Percentiles rank a stretch among this genome's conserved stretches.
These are phyloP conservation scores for Zaprionus davidi DNA, from an alignment of 1,140 invertebrate species.

Conservation along the genomic window DNA sequence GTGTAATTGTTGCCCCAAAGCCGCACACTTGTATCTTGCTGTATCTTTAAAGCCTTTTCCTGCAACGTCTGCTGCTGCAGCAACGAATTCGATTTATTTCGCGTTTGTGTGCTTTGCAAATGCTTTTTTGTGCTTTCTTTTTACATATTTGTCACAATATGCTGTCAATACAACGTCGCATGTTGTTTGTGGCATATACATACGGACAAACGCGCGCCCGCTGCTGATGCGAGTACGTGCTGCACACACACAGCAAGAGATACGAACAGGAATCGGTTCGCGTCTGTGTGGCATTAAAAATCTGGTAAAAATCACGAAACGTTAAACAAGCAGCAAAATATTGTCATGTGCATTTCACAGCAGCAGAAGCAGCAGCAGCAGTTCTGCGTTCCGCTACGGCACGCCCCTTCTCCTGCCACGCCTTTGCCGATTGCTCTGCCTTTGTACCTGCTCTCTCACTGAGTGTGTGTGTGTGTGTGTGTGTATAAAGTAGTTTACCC, in stretches of 20 bases:
- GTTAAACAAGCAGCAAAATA: constrained; percentile 81
- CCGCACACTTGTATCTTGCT: constrained; percentile 1
- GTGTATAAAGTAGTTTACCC: constrained; percentile 72
- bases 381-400: neutral
- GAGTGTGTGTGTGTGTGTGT: neutral
- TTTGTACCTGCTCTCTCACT: constrained; percentile 24
- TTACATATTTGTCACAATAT: constrained; percentile 82
- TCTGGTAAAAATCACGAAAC: constrained; percentile 81
- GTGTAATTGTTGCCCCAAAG: constrained; percentile 34
- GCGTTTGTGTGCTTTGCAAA: constrained; percentile 34
- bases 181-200: constrained; percentile 67
- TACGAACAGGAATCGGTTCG: constrained; percentile 31
- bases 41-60: constrained; percentile 29
- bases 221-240: constrained; percentile 52
- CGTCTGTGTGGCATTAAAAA: constrained; percentile 71
- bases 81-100: constrained; percentile 51
- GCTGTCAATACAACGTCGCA: constrained; percentile 75
- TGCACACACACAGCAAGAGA: constrained; percentile 53
- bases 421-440: constrained; percentile 32
- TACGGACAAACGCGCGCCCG: constrained; percentile 19
- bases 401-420: too few relatives aligned
- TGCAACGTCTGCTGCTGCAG: constrained; percentile 23
- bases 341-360: constrained; percentile 70
- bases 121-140: constrained; percentile 39
- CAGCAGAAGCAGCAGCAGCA: constrained; percentile 23